These are phyloP conservation scores for Euwallacea similis DNA, from an alignment of 1,140 invertebrate genomes.

Conservation along the genomic window DNA sequence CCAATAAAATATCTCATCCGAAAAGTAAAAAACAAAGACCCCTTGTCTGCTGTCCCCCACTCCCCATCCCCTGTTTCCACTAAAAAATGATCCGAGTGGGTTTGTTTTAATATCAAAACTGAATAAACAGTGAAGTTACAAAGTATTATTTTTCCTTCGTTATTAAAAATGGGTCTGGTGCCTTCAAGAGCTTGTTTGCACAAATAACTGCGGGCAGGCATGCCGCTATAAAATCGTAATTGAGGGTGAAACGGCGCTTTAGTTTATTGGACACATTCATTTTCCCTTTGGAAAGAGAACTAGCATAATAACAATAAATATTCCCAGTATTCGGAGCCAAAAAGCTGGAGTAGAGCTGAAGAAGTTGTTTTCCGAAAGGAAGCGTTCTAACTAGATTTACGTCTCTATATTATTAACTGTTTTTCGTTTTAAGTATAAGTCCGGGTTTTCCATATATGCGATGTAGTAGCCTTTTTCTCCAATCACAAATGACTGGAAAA, in stretches of 20 bases:
- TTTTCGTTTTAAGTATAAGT: neutral
- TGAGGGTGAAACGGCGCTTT: slow-evolving; percentile 26
- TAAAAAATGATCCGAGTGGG: neutral
- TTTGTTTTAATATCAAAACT: slow-evolving; percentile 16
- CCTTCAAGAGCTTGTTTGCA: slow-evolving; percentile 25
- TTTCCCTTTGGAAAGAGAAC: slow-evolving; percentile 20
- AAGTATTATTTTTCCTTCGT: slow-evolving; percentile 18
- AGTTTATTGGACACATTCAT: slow-evolving; percentile 27
- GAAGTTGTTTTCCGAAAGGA: slow-evolving; percentile 23
- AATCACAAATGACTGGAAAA: too few relatives aligned
- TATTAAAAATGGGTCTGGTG: slow-evolving; percentile 23
- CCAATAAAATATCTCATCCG: too few relatives aligned
- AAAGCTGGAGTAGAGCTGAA: slow-evolving; percentile 18
- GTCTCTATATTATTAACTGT: slow-evolving; percentile 10
- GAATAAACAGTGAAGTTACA: slow-evolving; percentile 17
- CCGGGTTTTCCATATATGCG: too few relatives aligned
- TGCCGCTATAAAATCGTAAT: slow-evolving; percentile 23
- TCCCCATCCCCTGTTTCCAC: neutral
- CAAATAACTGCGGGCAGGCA: slow-evolving; percentile 29
- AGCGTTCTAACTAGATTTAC: slow-evolving; percentile 16
- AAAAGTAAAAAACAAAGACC: too few relatives aligned
- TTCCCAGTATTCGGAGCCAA: slow-evolving; percentile 18
- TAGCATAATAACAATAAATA: slow-evolving; percentile 30
- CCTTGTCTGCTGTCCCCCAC: too few relatives aligned
- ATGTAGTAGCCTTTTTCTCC: too few relatives aligned